A percentile compares a stretch with the other conserved stretches of the same genome.
Evolutionary conservation across 35 echinoderm and acorn worm genomes (phyloP).

Genomic region (Eucidaris tribuloides): DNA sequence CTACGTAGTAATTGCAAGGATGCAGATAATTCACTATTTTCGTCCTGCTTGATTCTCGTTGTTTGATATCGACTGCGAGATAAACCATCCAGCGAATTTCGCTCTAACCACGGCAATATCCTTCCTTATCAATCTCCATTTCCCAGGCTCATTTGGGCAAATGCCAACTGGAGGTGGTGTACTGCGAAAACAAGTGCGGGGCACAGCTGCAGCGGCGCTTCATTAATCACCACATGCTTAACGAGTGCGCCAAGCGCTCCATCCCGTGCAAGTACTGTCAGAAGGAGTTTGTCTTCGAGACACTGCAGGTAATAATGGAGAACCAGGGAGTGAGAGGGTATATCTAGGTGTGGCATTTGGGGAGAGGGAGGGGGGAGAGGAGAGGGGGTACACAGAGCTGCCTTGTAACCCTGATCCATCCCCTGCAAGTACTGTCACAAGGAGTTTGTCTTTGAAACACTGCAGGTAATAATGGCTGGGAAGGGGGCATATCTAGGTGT

Average conservation of each 20-base stretch:
- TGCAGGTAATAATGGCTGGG: slow-evolving; percentile 63
- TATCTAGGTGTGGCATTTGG: too few species aligned
- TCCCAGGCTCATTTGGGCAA: slow-evolving; percentile 69
- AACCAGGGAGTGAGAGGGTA: too few species aligned
- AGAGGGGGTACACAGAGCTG: too few species aligned
- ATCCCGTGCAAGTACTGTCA: slow-evolving; percentile 95
- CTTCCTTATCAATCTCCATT: neutral
- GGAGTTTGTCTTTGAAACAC: slow-evolving; percentile 90
- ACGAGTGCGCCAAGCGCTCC: slow-evolving; percentile 91
- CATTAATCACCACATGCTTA: slow-evolving; percentile 90
- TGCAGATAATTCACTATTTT: too few species aligned
- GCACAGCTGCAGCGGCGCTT: slow-evolving; percentile 83
- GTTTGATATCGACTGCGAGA: too few species aligned
- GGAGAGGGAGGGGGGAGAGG: too few species aligned
- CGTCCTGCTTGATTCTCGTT: too few species aligned
- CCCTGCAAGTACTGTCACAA: slow-evolving; percentile 96
- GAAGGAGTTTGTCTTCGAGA: slow-evolving; percentile 95
- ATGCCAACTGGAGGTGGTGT: slow-evolving; percentile 88
- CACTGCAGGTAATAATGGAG: slow-evolving; percentile 67
- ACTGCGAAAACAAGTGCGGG: slow-evolving; percentile 96
- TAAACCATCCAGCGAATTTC: too few species aligned
- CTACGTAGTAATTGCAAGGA: too few species aligned
- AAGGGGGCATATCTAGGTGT: too few species aligned
- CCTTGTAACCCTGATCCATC: too few species aligned
- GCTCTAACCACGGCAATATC: too few species aligned